Base-by-base conservation (phyloP, 2,113 vertebrate genomes). In the Rissa tridactyla region DNA sequence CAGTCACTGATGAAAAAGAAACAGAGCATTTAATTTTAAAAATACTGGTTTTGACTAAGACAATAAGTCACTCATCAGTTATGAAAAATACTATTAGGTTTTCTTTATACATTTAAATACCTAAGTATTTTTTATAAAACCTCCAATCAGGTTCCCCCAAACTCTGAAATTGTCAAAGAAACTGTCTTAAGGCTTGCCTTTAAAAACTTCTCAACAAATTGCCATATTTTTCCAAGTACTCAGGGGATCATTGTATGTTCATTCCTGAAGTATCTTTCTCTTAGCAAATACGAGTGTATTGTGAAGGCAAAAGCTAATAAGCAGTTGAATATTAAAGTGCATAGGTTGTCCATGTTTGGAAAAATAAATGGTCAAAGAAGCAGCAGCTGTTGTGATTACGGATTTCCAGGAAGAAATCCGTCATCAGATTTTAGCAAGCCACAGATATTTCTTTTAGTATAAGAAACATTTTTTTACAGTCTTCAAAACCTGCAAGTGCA, bases 1-100 rank as follows among this genome's bases (percentile, higher is more conserved):
- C 65, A 92, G 71, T 69, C 71, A 90, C 72, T 12, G 9, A 42
- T 70, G 83, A 58, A 82, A 97, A 90, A 94, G 73, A 27, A 71
- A 46, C 70, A 91, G 80, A 94, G 25, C 15, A 7, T 60, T 90
- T 91, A 92, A 94, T 83, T 97, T 97, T 15, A 72, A 97, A 97
- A 97, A 78, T 86, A 96, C 18, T 73, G 46, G 0, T 95, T 96
- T 95, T 96, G 79, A 96, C 76, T 88, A 91, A 80, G 68, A 94
- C 40, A 96, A 29, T 52, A 96, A 92, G 71, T 94, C 81, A 94
- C 65, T 66, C 57, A 91, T 49, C 47, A 30, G 54, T 96, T 87
- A 94, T 86, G 93, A 82, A 97, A 96, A 97, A 96, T 91, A 91
- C 60, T 80, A n/a, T 90, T 54, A 76, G 61, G 46, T 84, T 94